Evolutionary conservation across 2,797 vertebrate genomes (phyloP), one percentile per base, ranked within the genome.

Genomic region (Picus viridis): DNA sequence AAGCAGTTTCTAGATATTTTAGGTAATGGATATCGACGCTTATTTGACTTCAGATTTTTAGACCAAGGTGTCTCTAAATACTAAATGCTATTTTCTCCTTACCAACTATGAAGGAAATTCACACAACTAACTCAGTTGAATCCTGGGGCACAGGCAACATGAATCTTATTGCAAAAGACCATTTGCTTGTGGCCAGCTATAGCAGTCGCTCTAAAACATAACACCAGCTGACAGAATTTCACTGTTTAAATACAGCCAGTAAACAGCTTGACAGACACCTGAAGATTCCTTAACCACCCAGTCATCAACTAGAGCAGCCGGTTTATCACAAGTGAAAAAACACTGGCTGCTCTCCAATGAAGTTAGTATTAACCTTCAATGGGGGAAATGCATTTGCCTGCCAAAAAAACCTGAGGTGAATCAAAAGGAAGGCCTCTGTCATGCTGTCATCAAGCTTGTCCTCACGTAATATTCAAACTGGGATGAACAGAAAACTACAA

Each of bases 181-280:
- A 59, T 62, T 94, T 89, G 47, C 41, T 73, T 27, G 47, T 75
- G 67, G 71, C 53, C 63, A 75, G 49, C 63, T 88, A 77, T 4
- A 94, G 80, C 41, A 94, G 79, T 62, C 86, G 65, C 65, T 87
- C 58, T 58, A 80, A 82, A 93, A 90, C 36, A 84, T 23, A 58
- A 95, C 54, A 78, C 43, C 82, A 89, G 58, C 29, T 86, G 79
- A 89, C 53, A 64, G 26, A 58, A 89, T 53, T 83, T 78, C 53
- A 49, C 27, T 86, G 85, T 63, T 92, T 63, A 87, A 89, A 64
- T 32, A 78, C 47, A 83, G 85, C 24, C 59, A 78, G 26, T 58
- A 88, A 94, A 83, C 16, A 93, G 70, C 16, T 16, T 90, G 82
- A 90, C 72, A 90, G 83, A 85, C 67, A 94, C 89, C 75, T 91